Conservation (phyloP, 2,888 invertebrate species). For the Leptinotarsa haldemani region DNA sequence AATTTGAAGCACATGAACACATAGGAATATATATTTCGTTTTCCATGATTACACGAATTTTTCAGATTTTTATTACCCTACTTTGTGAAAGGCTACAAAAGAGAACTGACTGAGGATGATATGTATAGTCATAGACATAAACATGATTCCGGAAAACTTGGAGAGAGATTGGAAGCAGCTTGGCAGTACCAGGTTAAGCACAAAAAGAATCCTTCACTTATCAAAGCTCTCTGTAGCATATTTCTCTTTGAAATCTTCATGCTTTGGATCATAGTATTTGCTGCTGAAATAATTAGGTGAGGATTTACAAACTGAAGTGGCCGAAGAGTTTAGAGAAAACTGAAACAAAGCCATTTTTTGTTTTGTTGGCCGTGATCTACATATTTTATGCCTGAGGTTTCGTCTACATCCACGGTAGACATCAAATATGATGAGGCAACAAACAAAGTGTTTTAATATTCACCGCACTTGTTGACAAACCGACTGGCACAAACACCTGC, state of each 20-base stretch:
- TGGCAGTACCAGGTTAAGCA: constrained; percentile 54
- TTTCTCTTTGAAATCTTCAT: constrained; percentile 49
- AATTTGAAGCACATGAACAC: background rate
- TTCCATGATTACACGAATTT: constrained; percentile 18
- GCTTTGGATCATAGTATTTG: constrained; percentile 40
- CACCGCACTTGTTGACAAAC: too few relatives aligned
- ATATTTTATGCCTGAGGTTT: too few relatives aligned
- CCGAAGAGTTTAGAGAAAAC: constrained; percentile 30
- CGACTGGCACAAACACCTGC: too few relatives aligned
- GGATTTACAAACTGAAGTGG: background rate
- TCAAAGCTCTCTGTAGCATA: constrained; percentile 52
- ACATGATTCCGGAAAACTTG: constrained; percentile 65
- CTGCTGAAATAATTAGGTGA: constrained; percentile 49
- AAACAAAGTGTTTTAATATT: too few relatives aligned
- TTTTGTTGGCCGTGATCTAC: too few relatives aligned
- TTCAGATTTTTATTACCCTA: constrained; percentile 68
- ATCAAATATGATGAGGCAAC: too few relatives aligned
- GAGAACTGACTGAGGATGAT: constrained; percentile 67
- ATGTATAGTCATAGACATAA: constrained; percentile 64
- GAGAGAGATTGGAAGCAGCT: constrained; percentile 61
- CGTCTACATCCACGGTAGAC: too few relatives aligned
- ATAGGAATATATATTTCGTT: background rate
- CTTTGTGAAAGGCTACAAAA: constrained; percentile 66
- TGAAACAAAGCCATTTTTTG: too few relatives aligned
- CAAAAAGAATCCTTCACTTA: constrained; percentile 53